Percentiles rank a stretch among this genome's conserved stretches.
These are phyloP conservation scores for Chromobotia macracanthus DNA, from an alignment of 2,797 vertebrate genomes.

Conservation along the genomic window DNA sequence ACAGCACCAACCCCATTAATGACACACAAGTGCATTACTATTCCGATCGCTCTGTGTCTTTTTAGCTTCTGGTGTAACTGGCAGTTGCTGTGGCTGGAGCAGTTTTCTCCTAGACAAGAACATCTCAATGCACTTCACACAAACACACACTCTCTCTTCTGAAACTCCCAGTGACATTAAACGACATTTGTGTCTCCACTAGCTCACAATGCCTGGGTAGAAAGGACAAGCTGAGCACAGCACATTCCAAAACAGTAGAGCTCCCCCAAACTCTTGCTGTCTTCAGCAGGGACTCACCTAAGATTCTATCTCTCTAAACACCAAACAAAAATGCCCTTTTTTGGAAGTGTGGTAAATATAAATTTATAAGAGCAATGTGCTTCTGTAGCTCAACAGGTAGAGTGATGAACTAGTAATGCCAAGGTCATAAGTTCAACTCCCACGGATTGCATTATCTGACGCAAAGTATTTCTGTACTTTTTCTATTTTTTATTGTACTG, in stretches of 20 bases:
- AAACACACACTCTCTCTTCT: slow-evolving; percentile 69
- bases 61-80: slow-evolving; percentile 85
- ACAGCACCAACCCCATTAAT: slow-evolving; percentile 57
- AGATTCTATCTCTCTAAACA: not conserved
- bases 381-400: not conserved
- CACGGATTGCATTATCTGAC: not conserved
- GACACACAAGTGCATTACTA: slow-evolving; percentile 56
- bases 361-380: not conserved
- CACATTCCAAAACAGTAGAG: slow-evolving; percentile 73
- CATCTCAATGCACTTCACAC: slow-evolving; percentile 93
- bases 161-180: slow-evolving; percentile 94
- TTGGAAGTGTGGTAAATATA: not conserved
- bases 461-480: not conserved
- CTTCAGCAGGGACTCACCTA: slow-evolving; percentile 16
- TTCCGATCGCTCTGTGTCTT: slow-evolving; percentile 41
- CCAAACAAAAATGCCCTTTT: not conserved
- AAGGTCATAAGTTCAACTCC: not conserved
- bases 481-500: not conserved
- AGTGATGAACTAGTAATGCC: not conserved
- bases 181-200: slow-evolving; percentile 86
- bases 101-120: slow-evolving; percentile 90
- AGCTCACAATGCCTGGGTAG: slow-evolving; percentile 85
- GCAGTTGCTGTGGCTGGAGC: slow-evolving; percentile 81
- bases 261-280: slow-evolving; percentile 46
- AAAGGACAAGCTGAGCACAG: slow-evolving; percentile 84